Evolutionary conservation across 2,797 vertebrate genomes (phyloP), one percentile per base, ranked within the genome.

Genomic region (Fringilla coelebs): DNA sequence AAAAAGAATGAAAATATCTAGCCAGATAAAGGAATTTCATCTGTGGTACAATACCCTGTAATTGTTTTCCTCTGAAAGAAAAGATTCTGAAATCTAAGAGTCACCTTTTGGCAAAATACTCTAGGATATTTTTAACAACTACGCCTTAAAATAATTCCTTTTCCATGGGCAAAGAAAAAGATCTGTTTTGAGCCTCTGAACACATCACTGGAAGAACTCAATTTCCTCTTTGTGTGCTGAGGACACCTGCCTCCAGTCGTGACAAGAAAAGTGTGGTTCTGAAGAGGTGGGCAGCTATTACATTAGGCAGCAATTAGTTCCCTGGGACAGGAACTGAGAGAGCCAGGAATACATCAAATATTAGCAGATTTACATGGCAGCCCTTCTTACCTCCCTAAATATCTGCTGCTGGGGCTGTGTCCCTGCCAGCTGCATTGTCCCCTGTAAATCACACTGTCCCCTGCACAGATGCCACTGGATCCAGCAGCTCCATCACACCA

Each of bases 121-220:
- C 80, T 4, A 55, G n/a, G 80, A 62, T 91, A 94, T 93, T 95
- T 87, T 95, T 93, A 93, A 80, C 91, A 76, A 32, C 75, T n/a
- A 14, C 61, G 82, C 43, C 92, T 94, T 86, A 91, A 96, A 96
- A 96, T 96, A 94, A 93, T 89, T 91, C 76, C 24, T 85, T 79
- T 94, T 92, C 61, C 46, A 76, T 2, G 4, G 85, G 90, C 83
- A 92, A 90, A 91, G 83, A 90, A 96, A 94, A 96, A 61, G 2
- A 85, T 93, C 90, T 89, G 79, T 81, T 93, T 91, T 61, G 83
- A 85, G 76, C 62, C 81, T 70, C 80, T 58, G 76, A 86, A 79
- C 49, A 72, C 63, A 78, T 52, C 76, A 36, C 36, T 86, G 88
- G 63, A 92, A 89, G 85, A 93, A 67, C 72, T 91, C 85, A 86